Conservation (phyloP, 1,140 invertebrate genomes). For the Laupala kohalensis region DNA sequence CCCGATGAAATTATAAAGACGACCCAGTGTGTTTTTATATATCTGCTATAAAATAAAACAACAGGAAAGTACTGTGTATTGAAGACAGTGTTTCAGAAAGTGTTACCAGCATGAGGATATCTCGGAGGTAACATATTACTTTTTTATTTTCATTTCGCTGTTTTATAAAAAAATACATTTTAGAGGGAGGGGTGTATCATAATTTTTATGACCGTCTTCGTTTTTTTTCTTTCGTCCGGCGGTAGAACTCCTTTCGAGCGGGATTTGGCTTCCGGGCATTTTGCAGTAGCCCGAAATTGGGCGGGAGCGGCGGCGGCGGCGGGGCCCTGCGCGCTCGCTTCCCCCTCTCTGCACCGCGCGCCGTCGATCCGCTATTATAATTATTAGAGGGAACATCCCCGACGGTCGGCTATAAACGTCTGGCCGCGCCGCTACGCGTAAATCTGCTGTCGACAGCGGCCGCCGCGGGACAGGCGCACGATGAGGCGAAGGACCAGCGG, state of each 20-base stretch:
- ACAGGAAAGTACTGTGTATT: not conserved
- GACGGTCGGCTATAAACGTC: too few relatives aligned
- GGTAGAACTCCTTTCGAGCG: not conserved
- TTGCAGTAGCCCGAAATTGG: slow-evolving; percentile 7
- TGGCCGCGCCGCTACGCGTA: too few relatives aligned
- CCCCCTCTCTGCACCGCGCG: not conserved
- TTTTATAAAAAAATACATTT: not conserved
- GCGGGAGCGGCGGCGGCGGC: not conserved
- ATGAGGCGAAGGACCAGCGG: too few relatives aligned
- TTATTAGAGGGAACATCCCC: slow-evolving; percentile 4
- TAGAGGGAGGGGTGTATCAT: slow-evolving; percentile 1
- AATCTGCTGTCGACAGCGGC: too few relatives aligned
- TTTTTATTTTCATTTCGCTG: not conserved
- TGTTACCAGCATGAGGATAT: not conserved
- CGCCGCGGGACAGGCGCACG: too few relatives aligned
- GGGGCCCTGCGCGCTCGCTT: too few relatives aligned
- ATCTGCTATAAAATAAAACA: slow-evolving; percentile 6
- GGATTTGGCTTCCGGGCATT: slow-evolving; percentile 5
- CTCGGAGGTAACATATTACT: not conserved
- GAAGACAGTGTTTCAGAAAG: not conserved
- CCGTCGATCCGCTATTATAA: not conserved
- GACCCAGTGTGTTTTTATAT: not conserved
- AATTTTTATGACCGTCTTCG: slow-evolving; percentile 2
- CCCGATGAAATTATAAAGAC: slow-evolving; percentile 7
- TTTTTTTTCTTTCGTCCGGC: not conserved